Evolutionary conservation across 2,888 invertebrate species (phyloP), one percentile per base, ranked within the genome.

Genomic region (Dermolepida albohirtum): DNA sequence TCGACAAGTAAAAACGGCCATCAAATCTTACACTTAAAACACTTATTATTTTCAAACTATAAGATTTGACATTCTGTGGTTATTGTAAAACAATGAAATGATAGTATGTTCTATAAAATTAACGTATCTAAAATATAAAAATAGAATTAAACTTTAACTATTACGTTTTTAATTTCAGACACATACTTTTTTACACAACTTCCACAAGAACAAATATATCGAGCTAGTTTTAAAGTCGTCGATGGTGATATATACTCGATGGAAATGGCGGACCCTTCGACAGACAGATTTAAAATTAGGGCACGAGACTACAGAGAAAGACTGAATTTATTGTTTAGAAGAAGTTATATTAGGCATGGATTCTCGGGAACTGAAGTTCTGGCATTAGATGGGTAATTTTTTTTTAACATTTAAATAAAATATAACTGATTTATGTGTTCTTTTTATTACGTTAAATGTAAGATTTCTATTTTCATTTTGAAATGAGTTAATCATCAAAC

Each of bases 341-440:
- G 91, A 75, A 94, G 94, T 64, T 87, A 90, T 75, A 85, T 94
- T 41, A 87, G 90, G 72, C 88, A 92, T 74, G 90, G 93, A 67
- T 95, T 93, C 80, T 87, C 92, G 70, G 89, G 90, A 17, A 90
- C 92, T 29, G 95, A 95, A 79, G 90, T 95, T 66, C 85, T 95
- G 62, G 95, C 95, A 17, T 86, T 95, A 62, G 95, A 95, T 82
- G 94, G 92, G 94, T 94, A 84, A 87, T 49, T 14, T 17, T 41
- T 6, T 64, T 12, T 12, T 22, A 4, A 22, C 22, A 22, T 22
- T 22, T 22, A 22, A 22, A 22, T 22, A 22, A 22, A 4, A 22
- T 2, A 4, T 22, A 22, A 22, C 4, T 22, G 22, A 22, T 22
- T 22, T 22, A 4, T 2, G 4, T 22, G 2, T 22, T 22, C 22